These are phyloP conservation scores for Ennomos fuscantarius DNA, from an alignment of 2,888 invertebrate species.

Conservation along the genomic window DNA sequence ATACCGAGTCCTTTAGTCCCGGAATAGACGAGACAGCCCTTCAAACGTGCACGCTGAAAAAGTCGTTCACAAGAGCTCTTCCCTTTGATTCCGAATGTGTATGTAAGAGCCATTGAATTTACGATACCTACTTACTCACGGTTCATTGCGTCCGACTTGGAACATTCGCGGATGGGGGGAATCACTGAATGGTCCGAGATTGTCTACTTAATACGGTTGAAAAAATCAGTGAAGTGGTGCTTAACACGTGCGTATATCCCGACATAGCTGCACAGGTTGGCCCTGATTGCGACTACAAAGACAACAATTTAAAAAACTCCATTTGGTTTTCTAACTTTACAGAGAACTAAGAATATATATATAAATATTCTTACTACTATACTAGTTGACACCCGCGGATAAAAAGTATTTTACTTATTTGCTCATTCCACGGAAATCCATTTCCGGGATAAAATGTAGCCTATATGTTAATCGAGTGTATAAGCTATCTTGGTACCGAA, in stretches of 20 bases:
- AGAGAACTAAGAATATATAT: too few relatives aligned
- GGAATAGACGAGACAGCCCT: constrained; percentile 22
- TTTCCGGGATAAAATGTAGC: too few relatives aligned
- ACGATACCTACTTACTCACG: constrained; percentile 34
- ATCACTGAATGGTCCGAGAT: constrained; percentile 31
- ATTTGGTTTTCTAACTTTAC: too few relatives aligned
- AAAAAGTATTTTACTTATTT: too few relatives aligned
- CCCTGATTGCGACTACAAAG: too few relatives aligned
- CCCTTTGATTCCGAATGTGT: constrained; percentile 37
- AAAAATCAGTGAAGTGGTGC: constrained; percentile 22
- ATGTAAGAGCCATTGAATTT: constrained; percentile 35
- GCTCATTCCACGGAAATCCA: too few relatives aligned
- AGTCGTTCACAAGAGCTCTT: constrained; percentile 32
- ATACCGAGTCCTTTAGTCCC: constrained; percentile 17
- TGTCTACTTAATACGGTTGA: constrained; percentile 42
- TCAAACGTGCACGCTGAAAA: constrained; percentile 30
- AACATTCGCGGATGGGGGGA: constrained; percentile 28
- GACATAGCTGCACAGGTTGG: too few relatives aligned
- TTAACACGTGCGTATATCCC: background rate
- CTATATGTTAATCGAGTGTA: too few relatives aligned
- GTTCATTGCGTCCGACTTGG: constrained; percentile 30
- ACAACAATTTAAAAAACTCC: too few relatives aligned
- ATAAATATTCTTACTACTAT: too few relatives aligned
- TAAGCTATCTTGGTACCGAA: too few relatives aligned
- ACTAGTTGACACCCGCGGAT: too few relatives aligned